Base-by-base conservation (phyloP, 2,888 invertebrate genomes). In the Drosophila fulvimacula region DNA sequence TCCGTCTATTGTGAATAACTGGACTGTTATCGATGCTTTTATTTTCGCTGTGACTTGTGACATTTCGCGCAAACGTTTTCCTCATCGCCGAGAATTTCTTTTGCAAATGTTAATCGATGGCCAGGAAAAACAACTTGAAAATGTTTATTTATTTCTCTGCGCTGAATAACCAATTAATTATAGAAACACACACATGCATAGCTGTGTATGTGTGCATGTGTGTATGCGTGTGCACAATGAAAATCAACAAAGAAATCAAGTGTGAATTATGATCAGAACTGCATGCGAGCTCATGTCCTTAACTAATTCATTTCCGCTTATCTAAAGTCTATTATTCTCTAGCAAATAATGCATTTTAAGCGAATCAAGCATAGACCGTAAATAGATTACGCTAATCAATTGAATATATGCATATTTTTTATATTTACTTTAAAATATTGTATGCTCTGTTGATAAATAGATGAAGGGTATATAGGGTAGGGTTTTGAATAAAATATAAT, bases 1-100 rank as follows among this genome's bases (percentile, higher is more conserved):
- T 84, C 84, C 84, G 84, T 84, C 89, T 84, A 89, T 89, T 84
- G 84, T 87, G 89, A 84, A 83, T 79, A 63, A 62, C 74, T 68
- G 49, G 57, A 59, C 68, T 88, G 82, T 82, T 88, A 82, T 82
- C 80, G 79, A 76, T 64, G 48, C 59, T 79, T 63, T 73, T 69
- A 66, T 59, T 57, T 64, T 27, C 55, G 38, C 53, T 65, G 53
- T 73, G 79, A 82, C 76, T 83, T 87, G 88, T 87, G 86, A 88
- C 88, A 83, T 88, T 82, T 86, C 6, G 69, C 66, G 74, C 68
- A 66, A 57, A 66, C 68, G 63, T 52, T 61, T 69, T 73, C 63
- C 63, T 46, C 62, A 51, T 52, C 58, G n/a, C 4, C 46, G 30
- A 48, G 39, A 49, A 32, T 66, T 76, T 64, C 56, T 48, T 56